Base-by-base conservation (phyloP, 2,113 vertebrate genomes). In the Microcebus murinus region DNA sequence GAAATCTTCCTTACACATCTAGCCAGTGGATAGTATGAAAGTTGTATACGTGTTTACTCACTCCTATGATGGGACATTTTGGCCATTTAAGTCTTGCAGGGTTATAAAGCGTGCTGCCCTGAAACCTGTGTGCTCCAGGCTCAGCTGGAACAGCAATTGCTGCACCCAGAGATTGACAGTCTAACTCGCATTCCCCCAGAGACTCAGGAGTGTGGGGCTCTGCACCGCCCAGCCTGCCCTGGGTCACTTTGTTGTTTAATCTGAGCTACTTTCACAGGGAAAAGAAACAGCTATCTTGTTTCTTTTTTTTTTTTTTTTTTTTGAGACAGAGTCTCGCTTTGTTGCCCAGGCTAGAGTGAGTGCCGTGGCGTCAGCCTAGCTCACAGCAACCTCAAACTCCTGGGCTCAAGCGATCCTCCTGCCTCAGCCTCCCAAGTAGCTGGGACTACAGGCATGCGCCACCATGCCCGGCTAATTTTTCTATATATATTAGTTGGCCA, bases 11-110 rank as follows among this genome's bases (percentile, higher is more conserved):
- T 67, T 31, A 18, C 14, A 3, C 8, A 8, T 7, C 29, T 5
- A 39, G 31, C 9, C n/a, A 4, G 4, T 1, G 50, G 67, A 2
- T 4, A 1, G 3, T 18, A 1, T 27, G 27, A 48, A 48, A 1
- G 15, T 15, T 0, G 1, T 4, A 3, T 1, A 8, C 42, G 8
- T 0, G 0, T n/a, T 27, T 12, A 4, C 15, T 48, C 20, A 25
- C 21, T 57, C n/a, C 11, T 6, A 0, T 12, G 12, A 18, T 1
- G 4, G 57, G 67, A 61, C 31, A 1, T 31, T 3, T 12, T 17
- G 8, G 45, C 23, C 8, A 1, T 27, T 94, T 34, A 39, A 11
- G 1, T 36, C 3, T 15, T 11, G 23, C 34, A 52, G 57, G 14
- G 8, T 25, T 7, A 15, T 45, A 27, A 31, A 21, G 68, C 13